Evolutionary conservation across 1,140 invertebrate species (phyloP).

Genomic region (Rhysida immarginata): DNA sequence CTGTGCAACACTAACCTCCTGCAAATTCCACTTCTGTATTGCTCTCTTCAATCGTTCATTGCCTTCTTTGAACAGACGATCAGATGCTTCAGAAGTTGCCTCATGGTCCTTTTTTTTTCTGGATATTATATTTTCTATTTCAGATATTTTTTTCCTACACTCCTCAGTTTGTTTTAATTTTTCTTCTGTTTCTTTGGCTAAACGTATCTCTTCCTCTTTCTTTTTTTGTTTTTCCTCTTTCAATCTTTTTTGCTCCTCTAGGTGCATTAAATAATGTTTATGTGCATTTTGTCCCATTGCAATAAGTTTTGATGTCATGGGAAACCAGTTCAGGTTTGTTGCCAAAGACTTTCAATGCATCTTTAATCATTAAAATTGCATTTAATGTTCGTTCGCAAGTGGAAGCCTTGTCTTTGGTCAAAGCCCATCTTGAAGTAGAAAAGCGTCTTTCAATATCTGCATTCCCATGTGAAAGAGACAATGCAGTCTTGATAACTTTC

Average conservation of each 20-base stretch:
- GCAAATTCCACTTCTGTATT: not conserved
- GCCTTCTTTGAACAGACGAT: not conserved
- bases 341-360: not conserved
- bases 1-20: not conserved
- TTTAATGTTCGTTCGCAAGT: not conserved
- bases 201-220: not conserved
- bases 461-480: not conserved
- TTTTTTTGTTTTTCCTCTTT: not conserved
- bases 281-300: not conserved
- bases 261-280: not conserved
- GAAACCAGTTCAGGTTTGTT: not conserved
- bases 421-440: not conserved
- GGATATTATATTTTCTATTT: not conserved
- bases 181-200: not conserved
- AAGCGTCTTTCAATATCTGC: not conserved
- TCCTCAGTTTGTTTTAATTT: not conserved
- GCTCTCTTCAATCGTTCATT: not conserved
- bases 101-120: not conserved
- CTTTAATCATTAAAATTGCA: not conserved
- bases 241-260: not conserved
- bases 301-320: no score
- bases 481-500: not conserved
- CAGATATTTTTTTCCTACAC: not conserved
- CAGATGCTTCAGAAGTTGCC: not conserved
- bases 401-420: not conserved